Evolutionary conservation across 1,140 invertebrate species (phyloP).

Genomic region (Drosophila sp.): DNA sequence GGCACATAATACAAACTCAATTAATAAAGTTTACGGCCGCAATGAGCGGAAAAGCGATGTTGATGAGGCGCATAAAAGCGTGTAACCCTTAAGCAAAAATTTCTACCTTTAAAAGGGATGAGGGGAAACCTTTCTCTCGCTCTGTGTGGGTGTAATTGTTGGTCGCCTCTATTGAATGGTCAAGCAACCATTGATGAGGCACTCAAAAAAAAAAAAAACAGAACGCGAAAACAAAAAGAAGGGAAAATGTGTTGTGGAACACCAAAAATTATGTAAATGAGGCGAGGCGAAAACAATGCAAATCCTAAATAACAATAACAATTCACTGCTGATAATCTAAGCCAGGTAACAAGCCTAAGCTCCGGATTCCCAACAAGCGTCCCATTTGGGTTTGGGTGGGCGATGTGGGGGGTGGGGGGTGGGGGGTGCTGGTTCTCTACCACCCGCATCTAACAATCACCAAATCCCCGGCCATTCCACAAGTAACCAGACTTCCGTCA

Average conservation of each 20-base stretch:
- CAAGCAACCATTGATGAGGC: conserved; percentile 21
- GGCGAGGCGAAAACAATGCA: conserved; percentile 38
- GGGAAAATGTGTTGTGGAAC: background rate
- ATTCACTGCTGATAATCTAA: conserved; percentile 71
- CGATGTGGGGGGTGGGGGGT: no score
- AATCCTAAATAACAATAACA: conserved; percentile 62
- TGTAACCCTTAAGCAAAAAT: conserved; percentile 49
- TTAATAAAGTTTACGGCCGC: conserved; percentile 70
- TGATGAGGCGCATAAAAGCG: conserved; percentile 66
- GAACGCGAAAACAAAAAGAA: background rate
- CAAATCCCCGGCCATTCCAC: background rate
- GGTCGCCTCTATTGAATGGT: conserved; percentile 2
- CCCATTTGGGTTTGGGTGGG: background rate
- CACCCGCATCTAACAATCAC: no score
- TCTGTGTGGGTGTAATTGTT: conserved; percentile 14
- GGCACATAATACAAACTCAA: conserved; percentile 65
- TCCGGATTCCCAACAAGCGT: conserved; percentile 14
- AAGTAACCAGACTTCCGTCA: conserved; percentile 47
- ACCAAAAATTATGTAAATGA: conserved; percentile 51
- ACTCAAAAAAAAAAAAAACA: conserved; percentile 9
- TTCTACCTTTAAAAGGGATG: conserved; percentile 2
- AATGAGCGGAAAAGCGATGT: conserved; percentile 62
- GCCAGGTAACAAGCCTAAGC: conserved; percentile 65
- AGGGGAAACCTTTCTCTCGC: background rate
- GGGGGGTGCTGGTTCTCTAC: no score